Evolutionary conservation across 2,888 invertebrate species (phyloP).

Genomic region (Sphecodes monilicornis): DNA sequence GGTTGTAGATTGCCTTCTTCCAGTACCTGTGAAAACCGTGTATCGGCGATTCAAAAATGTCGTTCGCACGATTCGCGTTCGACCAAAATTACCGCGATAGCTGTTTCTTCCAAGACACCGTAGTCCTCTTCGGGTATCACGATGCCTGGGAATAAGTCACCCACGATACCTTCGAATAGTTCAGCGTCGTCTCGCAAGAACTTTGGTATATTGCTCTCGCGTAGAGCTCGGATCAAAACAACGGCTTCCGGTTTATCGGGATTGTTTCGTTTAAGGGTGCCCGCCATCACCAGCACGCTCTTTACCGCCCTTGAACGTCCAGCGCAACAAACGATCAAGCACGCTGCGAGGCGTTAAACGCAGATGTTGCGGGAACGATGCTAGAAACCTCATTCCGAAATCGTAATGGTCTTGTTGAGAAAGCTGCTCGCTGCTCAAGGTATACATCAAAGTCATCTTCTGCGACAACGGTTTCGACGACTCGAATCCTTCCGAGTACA

Average conservation of each 20-base stretch:
- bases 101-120: slow-evolving; percentile 89
- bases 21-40: slow-evolving; percentile 81
- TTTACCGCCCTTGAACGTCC: slow-evolving; percentile 90
- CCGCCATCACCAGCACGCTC: slow-evolving; percentile 96
- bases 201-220: slow-evolving; percentile 96
- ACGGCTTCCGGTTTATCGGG: slow-evolving; percentile 94
- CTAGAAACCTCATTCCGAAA: slow-evolving; percentile 90
- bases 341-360: too few species aligned
- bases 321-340: background rate
- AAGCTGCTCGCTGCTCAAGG: slow-evolving; percentile 95
- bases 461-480: slow-evolving; percentile 94
- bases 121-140: slow-evolving; percentile 92
- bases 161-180: slow-evolving; percentile 93
- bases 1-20: slow-evolving; percentile 88
- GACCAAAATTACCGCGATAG: slow-evolving; percentile 75
- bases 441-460: slow-evolving; percentile 97
- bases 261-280: slow-evolving; percentile 93
- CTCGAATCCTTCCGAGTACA: slow-evolving; percentile 97
- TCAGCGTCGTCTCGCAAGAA: slow-evolving; percentile 94
- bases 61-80: background rate
- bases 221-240: slow-evolving; percentile 92
- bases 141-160: slow-evolving; percentile 95
- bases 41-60: background rate
- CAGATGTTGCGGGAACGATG: background rate
- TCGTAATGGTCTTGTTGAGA: slow-evolving; percentile 97